Evolutionary conservation across 2,797 vertebrate genomes (phyloP).

Genomic region (Poecilia picta): DNA sequence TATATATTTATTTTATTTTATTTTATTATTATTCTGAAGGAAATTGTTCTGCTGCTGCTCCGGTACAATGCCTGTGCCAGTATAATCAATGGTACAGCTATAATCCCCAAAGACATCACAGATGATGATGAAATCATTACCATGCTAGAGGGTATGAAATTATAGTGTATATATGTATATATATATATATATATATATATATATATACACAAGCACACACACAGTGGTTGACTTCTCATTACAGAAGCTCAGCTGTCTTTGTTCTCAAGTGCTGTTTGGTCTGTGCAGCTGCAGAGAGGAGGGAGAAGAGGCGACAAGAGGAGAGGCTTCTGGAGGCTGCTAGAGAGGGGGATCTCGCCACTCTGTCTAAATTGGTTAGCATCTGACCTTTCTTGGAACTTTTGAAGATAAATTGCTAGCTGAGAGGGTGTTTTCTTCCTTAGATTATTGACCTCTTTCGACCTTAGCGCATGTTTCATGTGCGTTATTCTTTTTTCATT

Average conservation of each 20-base stretch:
- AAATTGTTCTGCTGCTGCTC: conserved; percentile 90
- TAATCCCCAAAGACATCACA: conserved; percentile 89
- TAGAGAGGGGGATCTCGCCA: conserved; percentile 84
- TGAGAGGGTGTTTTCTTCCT: background rate
- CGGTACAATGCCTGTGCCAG: conserved; percentile 85
- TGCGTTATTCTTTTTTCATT: background rate
- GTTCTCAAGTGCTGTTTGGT: conserved; percentile 48
- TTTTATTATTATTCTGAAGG: conserved; percentile 69
- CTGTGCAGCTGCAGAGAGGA: conserved; percentile 87
- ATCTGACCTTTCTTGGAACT: conserved; percentile 16
- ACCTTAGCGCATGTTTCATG: background rate
- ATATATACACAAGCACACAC: background rate
- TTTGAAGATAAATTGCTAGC: conserved; percentile 1
- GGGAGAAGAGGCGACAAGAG: conserved; percentile 86
- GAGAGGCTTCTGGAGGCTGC: conserved; percentile 87
- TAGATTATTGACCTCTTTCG: background rate
- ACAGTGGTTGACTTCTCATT: conserved; percentile 32
- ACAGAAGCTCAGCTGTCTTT: conserved; percentile 32
- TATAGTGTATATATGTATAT: background rate
- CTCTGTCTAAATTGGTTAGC: conserved; percentile 86
- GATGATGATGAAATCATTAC: conserved; percentile 91
- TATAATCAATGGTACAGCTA: conserved; percentile 89
- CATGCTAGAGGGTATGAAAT: conserved; percentile 91
- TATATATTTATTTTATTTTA: too few species aligned
- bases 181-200: background rate